Percentiles rank a stretch among this genome's conserved stretches.
phyloP scores from a whole-genome alignment of 1,140 invertebrate species.

The Procambarus virginalis region DNA sequence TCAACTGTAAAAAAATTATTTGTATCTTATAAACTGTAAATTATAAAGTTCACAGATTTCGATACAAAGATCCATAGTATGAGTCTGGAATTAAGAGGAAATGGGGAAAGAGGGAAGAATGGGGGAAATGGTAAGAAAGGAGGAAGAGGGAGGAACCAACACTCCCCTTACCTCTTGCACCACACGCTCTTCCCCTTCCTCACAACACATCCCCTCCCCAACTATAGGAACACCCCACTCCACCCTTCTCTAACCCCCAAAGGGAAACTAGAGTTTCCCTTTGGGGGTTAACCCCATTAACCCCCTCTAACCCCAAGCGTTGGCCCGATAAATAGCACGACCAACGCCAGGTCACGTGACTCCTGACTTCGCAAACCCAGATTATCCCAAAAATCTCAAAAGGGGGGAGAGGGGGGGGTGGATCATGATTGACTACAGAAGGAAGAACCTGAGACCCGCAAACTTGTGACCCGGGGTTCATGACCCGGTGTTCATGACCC shows the following conservation, averaged over 20 bases:
- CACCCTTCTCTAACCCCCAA: neutral
- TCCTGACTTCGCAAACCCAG: slow-evolving; percentile 12
- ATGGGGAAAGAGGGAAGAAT: too few relatives aligned
- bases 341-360: slow-evolving; percentile 38
- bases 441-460: neutral
- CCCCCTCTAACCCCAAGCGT: neutral
- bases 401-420: neutral
- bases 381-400: slow-evolving; percentile 2
- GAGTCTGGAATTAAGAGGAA: too few relatives aligned
- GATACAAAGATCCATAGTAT: too few relatives aligned
- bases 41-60: too few relatives aligned
- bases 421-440: neutral
- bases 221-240: neutral
- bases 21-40: too few relatives aligned
- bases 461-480: neutral
- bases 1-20: too few relatives aligned
- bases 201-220: neutral
- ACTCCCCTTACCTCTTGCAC: too few relatives aligned
- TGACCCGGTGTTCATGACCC: neutral
- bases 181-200: too few relatives aligned
- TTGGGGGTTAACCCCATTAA: too few relatives aligned
- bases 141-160: too few relatives aligned
- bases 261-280: too few relatives aligned
- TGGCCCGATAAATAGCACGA: slow-evolving; percentile 42
- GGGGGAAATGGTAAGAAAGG: too few relatives aligned